These are phyloP conservation scores for Leptobrachium ailaonicum DNA, from an alignment of 2,113 vertebrate species.

Conservation along the genomic window DNA sequence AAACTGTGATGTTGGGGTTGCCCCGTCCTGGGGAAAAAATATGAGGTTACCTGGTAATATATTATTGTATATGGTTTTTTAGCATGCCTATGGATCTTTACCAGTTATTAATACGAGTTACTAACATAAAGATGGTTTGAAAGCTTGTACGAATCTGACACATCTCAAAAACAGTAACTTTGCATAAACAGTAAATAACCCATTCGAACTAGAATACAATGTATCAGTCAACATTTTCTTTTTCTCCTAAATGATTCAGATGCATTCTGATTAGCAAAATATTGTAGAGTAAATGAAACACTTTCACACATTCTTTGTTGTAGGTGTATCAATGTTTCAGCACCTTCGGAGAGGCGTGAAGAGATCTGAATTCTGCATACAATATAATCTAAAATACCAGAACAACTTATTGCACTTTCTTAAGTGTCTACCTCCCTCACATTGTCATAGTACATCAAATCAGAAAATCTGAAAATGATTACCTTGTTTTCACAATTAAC, in stretches of 20 bases:
- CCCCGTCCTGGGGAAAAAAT: too few relatives aligned
- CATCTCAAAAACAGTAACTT: background rate
- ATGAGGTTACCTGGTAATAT: too few relatives aligned
- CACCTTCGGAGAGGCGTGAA: slow-evolving; percentile 46
- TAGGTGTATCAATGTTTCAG: slow-evolving; percentile 49
- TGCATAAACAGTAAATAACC: slow-evolving; percentile 16
- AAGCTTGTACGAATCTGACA: slow-evolving; percentile 3
- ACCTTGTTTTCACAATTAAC: slow-evolving; percentile 28
- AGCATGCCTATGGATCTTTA: background rate
- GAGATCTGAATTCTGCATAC: slow-evolving; percentile 40
- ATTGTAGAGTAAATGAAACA: slow-evolving; percentile 49
- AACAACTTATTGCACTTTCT: slow-evolving; percentile 35
- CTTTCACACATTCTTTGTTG: slow-evolving; percentile 49
- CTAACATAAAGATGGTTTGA: background rate
- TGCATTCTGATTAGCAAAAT: slow-evolving; percentile 47
- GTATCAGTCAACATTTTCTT: slow-evolving; percentile 43
- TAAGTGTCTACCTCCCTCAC: slow-evolving; percentile 14
- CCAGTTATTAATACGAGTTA: background rate
- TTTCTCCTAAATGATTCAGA: slow-evolving; percentile 44
- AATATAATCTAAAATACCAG: slow-evolving; percentile 35
- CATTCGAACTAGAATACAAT: slow-evolving; percentile 18
- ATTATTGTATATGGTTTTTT: too few relatives aligned
- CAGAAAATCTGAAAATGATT: slow-evolving; percentile 19
- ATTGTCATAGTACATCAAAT: slow-evolving; percentile 46
- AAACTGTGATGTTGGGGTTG: too few relatives aligned